Base-by-base conservation (phyloP, 2,888 invertebrate species). In the Meloe dianella region DNA sequence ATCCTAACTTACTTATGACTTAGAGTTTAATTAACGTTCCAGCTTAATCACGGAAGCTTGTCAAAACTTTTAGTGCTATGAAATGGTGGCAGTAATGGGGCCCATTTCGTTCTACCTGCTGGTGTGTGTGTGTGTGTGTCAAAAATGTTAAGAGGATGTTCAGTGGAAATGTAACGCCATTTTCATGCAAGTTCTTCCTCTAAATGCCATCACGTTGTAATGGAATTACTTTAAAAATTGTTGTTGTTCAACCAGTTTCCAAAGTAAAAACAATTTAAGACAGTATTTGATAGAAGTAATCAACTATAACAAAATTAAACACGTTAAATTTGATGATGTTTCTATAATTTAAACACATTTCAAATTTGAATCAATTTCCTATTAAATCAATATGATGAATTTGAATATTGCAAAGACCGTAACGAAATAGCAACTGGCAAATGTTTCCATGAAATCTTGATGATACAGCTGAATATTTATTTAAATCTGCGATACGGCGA, bases 11-110 rank as follows among this genome's bases (percentile, higher is more conserved):
- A 61, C 58, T 66, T 64, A 62, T 64, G 66, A 61, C 68, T 68
- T 63, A 57, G 63, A 66, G 60, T 69, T 69, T 69, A 69, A 69
- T 69, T 69, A 69, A 69, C 65, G 69, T 66, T 69, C 57, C 66
- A 64, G 64, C 65, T 69, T 69, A 69, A 69, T 69, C 69, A 69
- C 69, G 61, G 27, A 60, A 61, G 60, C 69, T 69, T 69, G 69
- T 69, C 69, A 69, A 69, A 69, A 69, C 65, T 69, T 69, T 69
- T 47, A 59, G 58, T 66, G 64, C 65, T 63, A 62, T 20, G 63
- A 68, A 35, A 35, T 35, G 35, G 12, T 61, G 66, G 66, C 58
- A 61, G 66, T 61, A 64, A 66, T 66, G 62, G 66, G 69, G 4
- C 12, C 66, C 63, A 47, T 61, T 54, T 47, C 66, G 61, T 38